Conservation (phyloP, 2,888 invertebrate species). For the Paralinhomoeus sp. region DNA sequence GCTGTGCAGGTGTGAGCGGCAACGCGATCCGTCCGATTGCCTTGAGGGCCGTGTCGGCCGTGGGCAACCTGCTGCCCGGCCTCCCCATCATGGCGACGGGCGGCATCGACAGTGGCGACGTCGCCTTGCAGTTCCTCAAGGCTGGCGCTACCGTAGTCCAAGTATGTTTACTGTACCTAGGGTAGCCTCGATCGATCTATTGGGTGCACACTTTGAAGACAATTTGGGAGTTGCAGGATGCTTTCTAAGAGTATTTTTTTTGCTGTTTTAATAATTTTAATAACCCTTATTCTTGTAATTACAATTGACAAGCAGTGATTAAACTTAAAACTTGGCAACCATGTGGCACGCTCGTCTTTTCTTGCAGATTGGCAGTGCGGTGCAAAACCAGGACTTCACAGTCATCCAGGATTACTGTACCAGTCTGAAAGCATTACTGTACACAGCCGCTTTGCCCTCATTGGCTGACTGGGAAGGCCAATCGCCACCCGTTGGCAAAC, state of each 20-base stretch:
- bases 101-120: slow-evolving; percentile 86
- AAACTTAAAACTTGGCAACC: no score
- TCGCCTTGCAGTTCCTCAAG: slow-evolving; percentile 73
- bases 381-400: slow-evolving; percentile 96
- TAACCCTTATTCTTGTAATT: no score
- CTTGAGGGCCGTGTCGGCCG: slow-evolving; percentile 63
- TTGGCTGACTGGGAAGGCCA: slow-evolving; percentile 66
- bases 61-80: slow-evolving; percentile 48
- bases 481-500: slow-evolving; percentile 63
- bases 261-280: no score
- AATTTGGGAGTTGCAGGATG: no score
- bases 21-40: slow-evolving; percentile 71
- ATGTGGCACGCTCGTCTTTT: no score
- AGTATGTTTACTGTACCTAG: no score
- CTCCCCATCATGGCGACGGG: slow-evolving; percentile 86
- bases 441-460: slow-evolving; percentile 44
- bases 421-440: slow-evolving; percentile 57
- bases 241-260: no score
- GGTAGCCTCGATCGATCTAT: no score
- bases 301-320: no score
- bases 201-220: no score
- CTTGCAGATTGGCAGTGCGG: slow-evolving; percentile 60
- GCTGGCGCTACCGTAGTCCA: slow-evolving; percentile 78
- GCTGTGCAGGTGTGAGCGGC: slow-evolving; percentile 34
- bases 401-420: slow-evolving; percentile 77